Evolutionary conservation across 2,797 vertebrate genomes (phyloP).

Genomic region (Kryptolebias ocellatus): DNA sequence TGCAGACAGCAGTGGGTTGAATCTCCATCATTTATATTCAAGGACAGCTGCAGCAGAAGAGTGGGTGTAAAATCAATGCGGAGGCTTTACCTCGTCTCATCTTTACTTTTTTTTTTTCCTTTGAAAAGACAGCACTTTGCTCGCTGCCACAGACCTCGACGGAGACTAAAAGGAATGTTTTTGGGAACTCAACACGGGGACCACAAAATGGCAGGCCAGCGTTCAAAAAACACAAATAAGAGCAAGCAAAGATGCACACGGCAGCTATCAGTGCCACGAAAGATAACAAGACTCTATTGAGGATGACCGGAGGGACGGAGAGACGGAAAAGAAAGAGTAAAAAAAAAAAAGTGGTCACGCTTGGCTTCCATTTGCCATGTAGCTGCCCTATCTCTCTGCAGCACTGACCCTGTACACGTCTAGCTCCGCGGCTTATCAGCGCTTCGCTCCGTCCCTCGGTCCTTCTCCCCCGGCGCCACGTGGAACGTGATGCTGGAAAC

Average conservation of each 20-base stretch:
- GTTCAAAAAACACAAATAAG: slow-evolving; percentile 31
- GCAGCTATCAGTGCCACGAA: slow-evolving; percentile 42
- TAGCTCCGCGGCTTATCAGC: slow-evolving; percentile 67
- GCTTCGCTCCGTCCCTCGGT: slow-evolving; percentile 39
- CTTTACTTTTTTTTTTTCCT: slow-evolving; percentile 68
- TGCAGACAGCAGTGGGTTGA: slow-evolving; percentile 56
- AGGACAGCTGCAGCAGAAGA: slow-evolving; percentile 63
- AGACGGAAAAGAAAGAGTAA: slow-evolving; percentile 46
- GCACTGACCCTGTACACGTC: slow-evolving; percentile 70
- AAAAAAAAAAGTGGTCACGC: slow-evolving; percentile 66
- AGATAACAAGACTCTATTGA: slow-evolving; percentile 64
- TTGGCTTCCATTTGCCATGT: slow-evolving; percentile 64
- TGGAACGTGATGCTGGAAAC: slow-evolving; percentile 41
- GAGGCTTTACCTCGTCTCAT: slow-evolving; percentile 66
- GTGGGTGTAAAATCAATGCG: slow-evolving; percentile 72
- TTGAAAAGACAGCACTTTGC: slow-evolving; percentile 47
- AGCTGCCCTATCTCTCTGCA: slow-evolving; percentile 68
- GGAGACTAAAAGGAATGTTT: slow-evolving; percentile 31
- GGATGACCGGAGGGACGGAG: slow-evolving; percentile 60
- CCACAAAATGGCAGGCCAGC: slow-evolving; percentile 21
- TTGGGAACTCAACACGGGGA: slow-evolving; percentile 22
- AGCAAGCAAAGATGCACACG: slow-evolving; percentile 12
- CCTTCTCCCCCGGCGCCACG: slow-evolving; percentile 36
- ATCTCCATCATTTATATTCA: slow-evolving; percentile 74
- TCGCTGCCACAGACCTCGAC: slow-evolving; percentile 4